Evolutionary conservation across 2,888 invertebrate species (phyloP).

Genomic region (Drosophila niveifrons): DNA sequence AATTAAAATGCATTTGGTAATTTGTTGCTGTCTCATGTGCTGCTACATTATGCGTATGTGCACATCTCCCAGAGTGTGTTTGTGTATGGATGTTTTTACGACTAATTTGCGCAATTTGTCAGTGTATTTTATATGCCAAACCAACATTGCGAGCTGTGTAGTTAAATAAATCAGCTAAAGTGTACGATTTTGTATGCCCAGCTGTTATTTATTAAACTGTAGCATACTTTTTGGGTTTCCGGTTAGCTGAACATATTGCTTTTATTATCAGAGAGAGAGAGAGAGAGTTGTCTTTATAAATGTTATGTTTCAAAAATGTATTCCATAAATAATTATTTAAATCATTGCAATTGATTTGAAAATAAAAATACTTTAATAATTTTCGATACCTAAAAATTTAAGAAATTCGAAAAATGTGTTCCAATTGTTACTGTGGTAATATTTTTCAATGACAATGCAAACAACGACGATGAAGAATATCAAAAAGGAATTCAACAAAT

Average conservation of each 20-base stretch:
- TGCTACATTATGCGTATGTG: slow-evolving; percentile 3
- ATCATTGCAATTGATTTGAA: too few species aligned
- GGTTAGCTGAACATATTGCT: neutral
- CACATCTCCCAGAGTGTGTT: neutral
- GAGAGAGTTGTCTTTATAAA: too few species aligned
- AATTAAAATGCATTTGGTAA: slow-evolving; percentile 73
- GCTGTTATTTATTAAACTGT: slow-evolving; percentile 13
- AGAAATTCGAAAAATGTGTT: too few species aligned
- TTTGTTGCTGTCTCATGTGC: slow-evolving; percentile 56
- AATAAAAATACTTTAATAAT: too few species aligned
- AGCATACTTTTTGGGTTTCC: slow-evolving; percentile 21
- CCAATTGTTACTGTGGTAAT: too few species aligned
- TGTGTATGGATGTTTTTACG: slow-evolving; percentile 36
- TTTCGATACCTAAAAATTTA: too few species aligned
- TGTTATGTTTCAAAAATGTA: too few species aligned
- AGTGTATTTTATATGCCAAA: slow-evolving; percentile 53
- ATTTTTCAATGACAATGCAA: slow-evolving; percentile 38
- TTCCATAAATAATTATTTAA: too few species aligned
- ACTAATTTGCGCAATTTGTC: slow-evolving; percentile 65
- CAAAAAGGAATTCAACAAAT: slow-evolving; percentile 12
- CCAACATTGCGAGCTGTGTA: neutral
- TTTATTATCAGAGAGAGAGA: neutral
- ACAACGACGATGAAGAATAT: slow-evolving; percentile 9
- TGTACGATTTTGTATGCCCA: neutral
- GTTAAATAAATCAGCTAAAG: slow-evolving; percentile 15